Evolutionary conservation across 2,797 vertebrate species (phyloP).

Genomic region (Characodon lateralis): DNA sequence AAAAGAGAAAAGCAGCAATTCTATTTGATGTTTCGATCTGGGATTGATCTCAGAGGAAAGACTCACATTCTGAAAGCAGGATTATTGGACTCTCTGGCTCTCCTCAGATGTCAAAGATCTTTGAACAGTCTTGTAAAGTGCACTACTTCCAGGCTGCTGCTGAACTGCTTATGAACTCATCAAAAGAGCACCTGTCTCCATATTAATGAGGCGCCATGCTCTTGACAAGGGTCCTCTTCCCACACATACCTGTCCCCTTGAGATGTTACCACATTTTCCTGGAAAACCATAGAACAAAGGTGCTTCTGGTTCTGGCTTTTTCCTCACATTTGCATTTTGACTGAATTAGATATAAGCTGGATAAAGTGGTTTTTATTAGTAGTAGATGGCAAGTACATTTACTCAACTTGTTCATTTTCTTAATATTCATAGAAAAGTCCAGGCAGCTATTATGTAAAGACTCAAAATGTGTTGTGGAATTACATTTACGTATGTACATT

Average conservation of each 20-base stretch:
- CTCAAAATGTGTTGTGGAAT: too few relatives aligned
- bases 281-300: constrained; percentile 70
- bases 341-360: not conserved
- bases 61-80: constrained; percentile 96
- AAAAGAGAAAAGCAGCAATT: constrained; percentile 87
- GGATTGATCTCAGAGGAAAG: constrained; percentile 98
- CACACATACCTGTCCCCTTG: constrained; percentile 82
- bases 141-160: constrained; percentile 89
- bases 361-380: not conserved
- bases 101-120: constrained; percentile 99
- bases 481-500: too few relatives aligned
- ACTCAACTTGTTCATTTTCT: not conserved
- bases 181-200: constrained; percentile 88
- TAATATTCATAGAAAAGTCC: not conserved
- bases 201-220: constrained; percentile 85
- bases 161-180: constrained; percentile 97
- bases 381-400: not conserved
- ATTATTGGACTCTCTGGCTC: constrained; percentile 99
- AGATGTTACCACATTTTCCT: constrained; percentile 76
- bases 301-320: constrained; percentile 50
- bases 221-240: constrained; percentile 78
- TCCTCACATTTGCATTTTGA: constrained; percentile 35
- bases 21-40: constrained; percentile 99
- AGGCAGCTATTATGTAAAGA: too few relatives aligned
- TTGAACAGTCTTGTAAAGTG: constrained; percentile 98